A percentile compares a stretch with the other conserved stretches of the same genome.
phyloP scores from a whole-genome alignment of 2,797 vertebrate species.

The Sebastes flavidus region DNA sequence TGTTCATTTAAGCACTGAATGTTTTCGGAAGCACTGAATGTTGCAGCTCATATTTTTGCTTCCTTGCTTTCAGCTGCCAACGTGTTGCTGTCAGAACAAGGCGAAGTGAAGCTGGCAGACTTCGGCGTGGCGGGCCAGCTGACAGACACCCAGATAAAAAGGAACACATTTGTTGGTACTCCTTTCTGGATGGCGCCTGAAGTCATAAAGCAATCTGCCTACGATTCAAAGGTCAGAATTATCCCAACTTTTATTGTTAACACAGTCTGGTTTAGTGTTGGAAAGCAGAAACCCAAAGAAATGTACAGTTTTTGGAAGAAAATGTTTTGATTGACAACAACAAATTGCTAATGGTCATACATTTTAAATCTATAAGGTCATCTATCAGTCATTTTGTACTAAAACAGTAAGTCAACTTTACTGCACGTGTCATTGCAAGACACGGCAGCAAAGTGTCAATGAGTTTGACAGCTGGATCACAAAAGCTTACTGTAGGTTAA shows the following conservation, averaged over 20 bases:
- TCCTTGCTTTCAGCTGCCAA: constrained; percentile 81
- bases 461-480: background rate
- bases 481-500: background rate
- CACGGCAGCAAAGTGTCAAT: background rate
- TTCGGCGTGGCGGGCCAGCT: constrained; percentile 97
- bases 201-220: constrained; percentile 97
- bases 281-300: background rate
- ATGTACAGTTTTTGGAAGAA: background rate
- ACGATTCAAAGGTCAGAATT: constrained; percentile 93
- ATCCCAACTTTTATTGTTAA: background rate
- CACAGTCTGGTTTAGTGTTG: background rate
- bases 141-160: constrained; percentile 98
- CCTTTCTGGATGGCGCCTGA: constrained; percentile 99
- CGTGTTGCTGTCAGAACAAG: constrained; percentile 95
- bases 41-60: background rate
- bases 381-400: background rate
- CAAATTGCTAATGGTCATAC: background rate
- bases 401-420: background rate
- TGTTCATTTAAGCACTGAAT: background rate
- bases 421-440: background rate
- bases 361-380: background rate
- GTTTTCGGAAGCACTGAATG: background rate
- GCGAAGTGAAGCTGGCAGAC: constrained; percentile 96
- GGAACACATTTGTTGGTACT: constrained; percentile 98
- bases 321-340: background rate